Evolutionary conservation across 2,113 vertebrate species (phyloP), one percentile per base, ranked within the genome.

Genomic region (Tetrax tetrax): DNA sequence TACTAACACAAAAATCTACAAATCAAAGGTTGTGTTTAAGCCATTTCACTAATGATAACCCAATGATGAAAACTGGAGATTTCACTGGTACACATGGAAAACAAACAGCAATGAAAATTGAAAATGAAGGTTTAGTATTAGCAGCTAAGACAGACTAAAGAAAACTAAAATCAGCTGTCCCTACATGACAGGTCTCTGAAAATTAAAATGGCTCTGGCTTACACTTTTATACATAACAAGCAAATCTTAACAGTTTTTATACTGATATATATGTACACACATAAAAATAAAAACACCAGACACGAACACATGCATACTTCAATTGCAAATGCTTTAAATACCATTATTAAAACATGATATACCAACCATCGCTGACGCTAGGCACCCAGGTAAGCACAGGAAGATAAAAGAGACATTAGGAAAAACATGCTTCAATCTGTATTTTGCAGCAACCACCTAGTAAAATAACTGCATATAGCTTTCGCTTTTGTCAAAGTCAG

Each of bases 341-440:
- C 71, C 88, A 84, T 91, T 71, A 96, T 87, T 68, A 97, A 97
- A 98, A 97, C 93, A 95, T 38, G 95, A 95, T 96, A 98, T 99
- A 99, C 99, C 93, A 99, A 99, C 99, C 99, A 99, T 99, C 99
- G 98, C 95, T 99, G 99, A 88, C 99, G 99, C 99, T 99, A 97
- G 74, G 89, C 94, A 97, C 82, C 90, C 94, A 91, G 93, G 98
- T 93, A 97, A 97, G 96, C 98, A 97, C 86, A 97, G 97, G 90
- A 97, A 95, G 80, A 97, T 41, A 96, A 97, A 98, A 90, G 94
- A 97, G 81, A 97, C 75, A 96, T 97, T 96, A 98, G 94, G 87
- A 93, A 91, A 93, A 92, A 48, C n/a, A 77, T 2, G 14, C 87
- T 96, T 71, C 37, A 38, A 64, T 33, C 64, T 53, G n/a, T 14